phyloP scores from a whole-genome alignment of 1,140 invertebrate species.

The Sarcophaga peregrina region DNA sequence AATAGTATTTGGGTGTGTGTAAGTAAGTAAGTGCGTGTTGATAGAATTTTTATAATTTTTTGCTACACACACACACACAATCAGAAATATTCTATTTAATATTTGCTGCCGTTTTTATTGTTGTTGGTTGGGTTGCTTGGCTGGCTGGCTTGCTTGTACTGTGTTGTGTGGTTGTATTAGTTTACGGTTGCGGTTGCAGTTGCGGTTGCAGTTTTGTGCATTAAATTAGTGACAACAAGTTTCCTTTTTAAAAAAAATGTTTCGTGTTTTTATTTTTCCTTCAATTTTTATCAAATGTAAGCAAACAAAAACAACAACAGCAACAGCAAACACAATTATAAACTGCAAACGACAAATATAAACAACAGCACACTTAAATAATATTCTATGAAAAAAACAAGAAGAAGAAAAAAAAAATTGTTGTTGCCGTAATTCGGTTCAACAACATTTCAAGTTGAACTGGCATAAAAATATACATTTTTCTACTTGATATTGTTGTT shows the following conservation, averaged over 20 bases:
- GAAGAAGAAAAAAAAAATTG: background rate
- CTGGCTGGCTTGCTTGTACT: background rate
- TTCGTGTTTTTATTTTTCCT: constrained; percentile 32
- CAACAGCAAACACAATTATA: background rate
- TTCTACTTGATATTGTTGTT: no score
- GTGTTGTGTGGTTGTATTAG: background rate
- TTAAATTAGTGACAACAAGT: constrained; percentile 42
- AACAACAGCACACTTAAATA: background rate
- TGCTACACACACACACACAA: background rate
- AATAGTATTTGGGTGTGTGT: background rate
- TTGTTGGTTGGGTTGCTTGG: background rate
- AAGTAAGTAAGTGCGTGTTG: constrained; percentile 15
- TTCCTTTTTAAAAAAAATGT: constrained; percentile 38
- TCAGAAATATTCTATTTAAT: background rate
- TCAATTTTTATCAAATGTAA: constrained; percentile 39
- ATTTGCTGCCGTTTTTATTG: background rate
- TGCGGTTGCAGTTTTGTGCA: constrained; percentile 30
- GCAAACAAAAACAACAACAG: background rate
- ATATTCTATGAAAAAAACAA: background rate
- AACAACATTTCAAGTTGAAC: constrained; percentile 42
- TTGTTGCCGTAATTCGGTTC: constrained; percentile 15
- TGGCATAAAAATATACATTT: constrained; percentile 15
- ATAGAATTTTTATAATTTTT: constrained; percentile 7
- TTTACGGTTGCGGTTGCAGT: constrained; percentile 22
- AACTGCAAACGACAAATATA: background rate